phyloP scores from a whole-genome alignment of 2,888 invertebrate species.

The Gandaritis pyraliata region DNA sequence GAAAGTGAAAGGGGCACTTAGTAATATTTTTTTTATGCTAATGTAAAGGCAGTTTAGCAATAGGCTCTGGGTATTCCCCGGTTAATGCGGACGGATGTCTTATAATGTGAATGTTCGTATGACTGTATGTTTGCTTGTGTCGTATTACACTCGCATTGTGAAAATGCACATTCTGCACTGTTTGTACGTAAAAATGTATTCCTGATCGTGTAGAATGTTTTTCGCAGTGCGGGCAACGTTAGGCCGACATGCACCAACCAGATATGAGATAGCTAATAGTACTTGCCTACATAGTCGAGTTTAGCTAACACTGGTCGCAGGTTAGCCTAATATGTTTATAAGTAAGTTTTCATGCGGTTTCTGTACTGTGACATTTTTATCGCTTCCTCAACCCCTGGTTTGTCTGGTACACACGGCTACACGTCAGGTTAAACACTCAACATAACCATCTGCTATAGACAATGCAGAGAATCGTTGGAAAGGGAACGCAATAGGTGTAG shows the following conservation, averaged over 20 bases:
- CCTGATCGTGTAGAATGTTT: conserved; percentile 46
- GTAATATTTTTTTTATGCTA: conserved; percentile 43
- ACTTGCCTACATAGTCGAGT: not conserved
- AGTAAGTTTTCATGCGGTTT: conserved; percentile 52
- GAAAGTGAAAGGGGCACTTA: conserved; percentile 31
- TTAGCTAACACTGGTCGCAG: not conserved
- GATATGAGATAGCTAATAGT: not conserved
- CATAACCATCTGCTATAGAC: no score
- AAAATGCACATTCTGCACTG: conserved; percentile 1
- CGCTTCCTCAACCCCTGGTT: not conserved
- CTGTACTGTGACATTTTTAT: conserved; percentile 15
- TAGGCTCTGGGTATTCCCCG: conserved; percentile 50
- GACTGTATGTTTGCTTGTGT: conserved; percentile 33
- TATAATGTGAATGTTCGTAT: conserved; percentile 48
- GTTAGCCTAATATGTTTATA: conserved; percentile 23
- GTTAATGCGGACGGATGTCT: conserved; percentile 48
- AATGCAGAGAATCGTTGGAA: no score
- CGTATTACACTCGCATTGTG: conserved; percentile 27
- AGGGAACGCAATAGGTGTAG: no score
- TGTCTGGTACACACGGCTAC: no score
- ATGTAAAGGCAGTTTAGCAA: conserved; percentile 52
- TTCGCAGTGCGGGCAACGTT: conserved; percentile 61
- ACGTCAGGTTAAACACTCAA: no score
- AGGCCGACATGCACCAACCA: not conserved
- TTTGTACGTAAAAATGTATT: conserved; percentile 25